Percentiles rank a stretch among this genome's conserved stretches.
phyloP scores from a whole-genome alignment of 2,113 vertebrate species.

The Cololabis saira region DNA sequence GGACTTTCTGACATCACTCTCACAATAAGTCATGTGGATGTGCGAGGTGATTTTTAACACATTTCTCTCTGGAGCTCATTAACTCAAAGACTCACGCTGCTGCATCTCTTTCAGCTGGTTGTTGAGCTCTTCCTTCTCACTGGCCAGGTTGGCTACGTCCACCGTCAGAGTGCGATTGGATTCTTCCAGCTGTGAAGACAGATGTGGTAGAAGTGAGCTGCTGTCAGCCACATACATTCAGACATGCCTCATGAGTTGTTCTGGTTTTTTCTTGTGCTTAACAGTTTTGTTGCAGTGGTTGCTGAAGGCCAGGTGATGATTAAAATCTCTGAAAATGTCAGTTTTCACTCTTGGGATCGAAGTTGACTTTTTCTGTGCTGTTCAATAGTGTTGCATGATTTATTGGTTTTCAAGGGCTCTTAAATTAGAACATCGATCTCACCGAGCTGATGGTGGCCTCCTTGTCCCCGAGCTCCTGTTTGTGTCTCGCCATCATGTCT shows the following conservation, averaged over 20 bases:
- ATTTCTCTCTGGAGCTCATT: conserved; percentile 21
- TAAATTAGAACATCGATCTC: conserved; percentile 58
- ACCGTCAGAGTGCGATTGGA: conserved; percentile 94
- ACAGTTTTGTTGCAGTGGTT: too few species aligned
- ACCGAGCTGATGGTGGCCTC: conserved; percentile 94
- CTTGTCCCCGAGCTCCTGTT: conserved; percentile 92
- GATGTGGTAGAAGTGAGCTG: not conserved
- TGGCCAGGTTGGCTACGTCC: conserved; percentile 94
- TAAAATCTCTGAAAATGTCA: not conserved
- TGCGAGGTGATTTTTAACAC: conserved; percentile 19
- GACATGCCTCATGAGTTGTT: too few species aligned
- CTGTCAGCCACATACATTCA: too few species aligned
- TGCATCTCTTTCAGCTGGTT: conserved; percentile 91
- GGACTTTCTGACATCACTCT: not conserved
- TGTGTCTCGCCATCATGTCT: conserved; percentile 94
- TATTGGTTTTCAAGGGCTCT: not conserved
- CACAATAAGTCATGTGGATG: not conserved
- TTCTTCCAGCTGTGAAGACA: conserved; percentile 88
- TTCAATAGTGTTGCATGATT: not conserved
- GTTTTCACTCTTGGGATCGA: not conserved
- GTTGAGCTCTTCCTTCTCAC: conserved; percentile 96
- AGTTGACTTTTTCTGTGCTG: not conserved
- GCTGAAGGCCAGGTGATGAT: too few species aligned
- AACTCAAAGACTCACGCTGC: conserved; percentile 85
- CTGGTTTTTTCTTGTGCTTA: too few species aligned